Percentiles rank a stretch among this genome's conserved stretches.
Evolutionary conservation across 1,140 invertebrate genomes (phyloP).

Genomic region (Pachyrhynchus sulphureomaculatus): DNA sequence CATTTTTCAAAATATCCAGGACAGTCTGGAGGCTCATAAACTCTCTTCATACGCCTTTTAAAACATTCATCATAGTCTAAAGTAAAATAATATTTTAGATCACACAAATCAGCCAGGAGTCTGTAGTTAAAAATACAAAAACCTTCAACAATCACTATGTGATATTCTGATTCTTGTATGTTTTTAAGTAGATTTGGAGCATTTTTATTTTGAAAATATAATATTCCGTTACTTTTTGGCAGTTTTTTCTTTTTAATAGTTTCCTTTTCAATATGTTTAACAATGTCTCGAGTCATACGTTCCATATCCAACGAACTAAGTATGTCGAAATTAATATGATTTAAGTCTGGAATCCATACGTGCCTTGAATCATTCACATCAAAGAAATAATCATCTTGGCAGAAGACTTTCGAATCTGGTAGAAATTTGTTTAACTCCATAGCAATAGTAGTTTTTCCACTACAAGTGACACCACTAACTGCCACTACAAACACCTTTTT

Average conservation of each 20-base stretch:
- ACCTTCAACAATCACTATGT: conserved; percentile 72
- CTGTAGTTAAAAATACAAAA: conserved; percentile 74
- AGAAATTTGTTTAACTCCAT: conserved; percentile 58
- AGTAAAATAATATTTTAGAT: conserved; percentile 72
- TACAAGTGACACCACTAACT: conserved; percentile 75
- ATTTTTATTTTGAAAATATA: neutral
- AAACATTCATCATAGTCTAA: conserved; percentile 67
- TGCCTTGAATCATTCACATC: conserved; percentile 68
- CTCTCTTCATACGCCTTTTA: conserved; percentile 59
- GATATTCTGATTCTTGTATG: conserved; percentile 45
- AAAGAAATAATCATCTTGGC: conserved; percentile 79
- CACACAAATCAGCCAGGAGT: conserved; percentile 63
- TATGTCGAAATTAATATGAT: conserved; percentile 79
- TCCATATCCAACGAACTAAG: conserved; percentile 74
- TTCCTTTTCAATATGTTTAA: conserved; percentile 45
- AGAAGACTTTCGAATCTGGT: conserved; percentile 60
- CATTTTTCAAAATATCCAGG: conserved; percentile 76
- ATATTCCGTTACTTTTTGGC: neutral
- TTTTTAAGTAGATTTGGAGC: neutral
- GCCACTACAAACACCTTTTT: conserved; percentile 55
- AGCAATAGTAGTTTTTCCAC: conserved; percentile 77
- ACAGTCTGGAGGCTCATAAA: conserved; percentile 76
- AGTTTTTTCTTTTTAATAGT: conserved; percentile 6
- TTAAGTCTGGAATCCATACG: conserved; percentile 61
- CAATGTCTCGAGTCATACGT: conserved; percentile 63